phyloP scores from a whole-genome alignment of 2,113 vertebrate genomes.

The Pampusana beccarii region DNA sequence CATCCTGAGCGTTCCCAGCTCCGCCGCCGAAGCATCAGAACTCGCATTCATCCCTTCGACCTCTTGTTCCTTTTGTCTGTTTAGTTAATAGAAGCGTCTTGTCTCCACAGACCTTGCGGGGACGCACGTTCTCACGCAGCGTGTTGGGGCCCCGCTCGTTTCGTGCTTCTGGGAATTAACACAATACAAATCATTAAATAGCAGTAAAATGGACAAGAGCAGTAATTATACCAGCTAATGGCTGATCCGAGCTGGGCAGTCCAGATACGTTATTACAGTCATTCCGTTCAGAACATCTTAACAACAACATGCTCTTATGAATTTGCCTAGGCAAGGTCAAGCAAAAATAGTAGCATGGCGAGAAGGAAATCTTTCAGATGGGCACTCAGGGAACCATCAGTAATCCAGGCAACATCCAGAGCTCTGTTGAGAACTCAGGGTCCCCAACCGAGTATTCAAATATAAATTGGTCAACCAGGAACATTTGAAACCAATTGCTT shows the following conservation, averaged over 20 bases:
- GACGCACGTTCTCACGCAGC: not conserved
- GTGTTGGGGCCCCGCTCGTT: fast-evolving
- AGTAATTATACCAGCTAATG: constrained; percentile 13
- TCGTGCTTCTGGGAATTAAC: not conserved
- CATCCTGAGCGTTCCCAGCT: not conserved
- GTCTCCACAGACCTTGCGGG: not conserved
- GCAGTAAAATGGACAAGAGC: constrained; percentile 18
- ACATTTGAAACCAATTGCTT: constrained; percentile 34
- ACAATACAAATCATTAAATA: not conserved
- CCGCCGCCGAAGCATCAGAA: fast-evolving
- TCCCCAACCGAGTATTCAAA: not conserved
- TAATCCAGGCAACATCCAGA: not conserved
- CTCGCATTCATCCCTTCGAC: not conserved
- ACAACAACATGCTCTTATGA: not conserved
- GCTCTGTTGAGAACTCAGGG: not conserved
- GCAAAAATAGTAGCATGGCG: not conserved
- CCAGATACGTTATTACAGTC: not conserved
- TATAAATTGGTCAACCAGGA: constrained; percentile 46
- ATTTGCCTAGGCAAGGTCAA: not conserved
- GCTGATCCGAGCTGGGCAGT: not conserved
- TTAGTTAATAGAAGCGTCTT: not conserved
- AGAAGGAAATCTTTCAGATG: constrained; percentile 1
- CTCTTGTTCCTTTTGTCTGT: not conserved
- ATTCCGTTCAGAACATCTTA: not conserved
- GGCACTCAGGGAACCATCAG: constrained; percentile 6